phyloP scores from a whole-genome alignment of 1,140 invertebrate genomes.

The Odontomachus brunneus region DNA sequence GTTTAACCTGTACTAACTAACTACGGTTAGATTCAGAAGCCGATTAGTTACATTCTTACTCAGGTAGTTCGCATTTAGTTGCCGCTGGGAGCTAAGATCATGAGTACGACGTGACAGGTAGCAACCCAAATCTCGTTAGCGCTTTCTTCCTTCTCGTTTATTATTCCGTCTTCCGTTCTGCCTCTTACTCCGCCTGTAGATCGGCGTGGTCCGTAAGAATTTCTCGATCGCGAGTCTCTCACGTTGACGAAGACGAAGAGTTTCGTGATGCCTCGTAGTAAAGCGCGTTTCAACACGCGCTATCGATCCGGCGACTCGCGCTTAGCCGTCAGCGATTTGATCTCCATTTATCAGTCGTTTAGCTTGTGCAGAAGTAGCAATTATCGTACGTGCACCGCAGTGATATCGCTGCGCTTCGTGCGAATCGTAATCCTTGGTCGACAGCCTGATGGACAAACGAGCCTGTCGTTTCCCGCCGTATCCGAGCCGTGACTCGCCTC shows the following conservation, averaged over 20 bases:
- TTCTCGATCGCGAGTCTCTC: neutral
- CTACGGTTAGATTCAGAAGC: no score
- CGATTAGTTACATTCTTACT: no score
- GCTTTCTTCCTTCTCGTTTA: conserved; percentile 11
- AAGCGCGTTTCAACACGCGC: neutral
- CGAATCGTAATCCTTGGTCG: neutral
- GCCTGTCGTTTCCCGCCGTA: neutral
- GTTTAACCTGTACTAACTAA: no score
- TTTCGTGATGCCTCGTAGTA: neutral
- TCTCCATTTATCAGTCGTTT: neutral
- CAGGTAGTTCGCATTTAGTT: conserved; percentile 15
- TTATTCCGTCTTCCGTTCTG: conserved; percentile 24
- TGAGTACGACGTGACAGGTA: conserved; percentile 28
- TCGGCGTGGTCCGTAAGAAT: conserved; percentile 3
- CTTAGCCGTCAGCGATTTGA: neutral
- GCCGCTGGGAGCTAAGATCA: neutral
- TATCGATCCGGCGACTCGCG: neutral
- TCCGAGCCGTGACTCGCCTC: neutral
- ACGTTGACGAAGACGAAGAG: neutral
- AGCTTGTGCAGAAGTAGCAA: neutral
- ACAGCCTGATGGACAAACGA: neutral
- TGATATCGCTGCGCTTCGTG: neutral
- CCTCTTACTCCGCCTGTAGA: conserved; percentile 19
- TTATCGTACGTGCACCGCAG: neutral
- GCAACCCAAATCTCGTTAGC: conserved; percentile 40